These are phyloP conservation scores for Caenorhabditis briggsae DNA, from an alignment of 1,140 invertebrate genomes.

Conservation along the genomic window DNA sequence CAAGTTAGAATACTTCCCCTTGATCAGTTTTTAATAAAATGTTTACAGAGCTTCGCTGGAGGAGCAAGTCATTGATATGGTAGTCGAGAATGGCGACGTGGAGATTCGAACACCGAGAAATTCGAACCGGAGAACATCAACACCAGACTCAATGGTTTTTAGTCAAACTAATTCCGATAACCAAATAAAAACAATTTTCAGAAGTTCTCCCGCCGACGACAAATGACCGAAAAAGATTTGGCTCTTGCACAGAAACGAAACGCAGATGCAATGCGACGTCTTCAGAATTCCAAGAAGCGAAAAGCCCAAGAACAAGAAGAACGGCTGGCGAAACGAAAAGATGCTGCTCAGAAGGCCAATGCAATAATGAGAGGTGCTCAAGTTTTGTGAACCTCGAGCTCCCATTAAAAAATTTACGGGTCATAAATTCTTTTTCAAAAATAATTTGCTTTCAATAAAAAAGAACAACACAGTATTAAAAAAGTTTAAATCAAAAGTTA, in stretches of 20 bases:
- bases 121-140: background rate
- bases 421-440: no score
- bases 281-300: background rate
- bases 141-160: background rate
- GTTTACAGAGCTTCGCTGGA: background rate
- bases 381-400: background rate
- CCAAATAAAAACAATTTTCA: background rate
- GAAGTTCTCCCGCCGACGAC: background rate
- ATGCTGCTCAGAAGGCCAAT: background rate
- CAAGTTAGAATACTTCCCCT: background rate
- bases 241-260: background rate
- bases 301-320: background rate
- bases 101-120: no score
- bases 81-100: background rate
- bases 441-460: no score
- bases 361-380: conserved; percentile 1
- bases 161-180: no score
- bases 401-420: background rate
- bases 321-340: background rate
- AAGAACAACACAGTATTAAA: no score
- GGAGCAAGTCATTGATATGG: background rate
- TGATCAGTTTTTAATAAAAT: background rate
- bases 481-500: no score
- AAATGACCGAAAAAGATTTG: conserved; percentile 9
- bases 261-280: conserved; percentile 5